Evolutionary conservation across 2,797 vertebrate species (phyloP), one percentile per base, ranked within the genome.

Genomic region (Spheniscus humboldti): DNA sequence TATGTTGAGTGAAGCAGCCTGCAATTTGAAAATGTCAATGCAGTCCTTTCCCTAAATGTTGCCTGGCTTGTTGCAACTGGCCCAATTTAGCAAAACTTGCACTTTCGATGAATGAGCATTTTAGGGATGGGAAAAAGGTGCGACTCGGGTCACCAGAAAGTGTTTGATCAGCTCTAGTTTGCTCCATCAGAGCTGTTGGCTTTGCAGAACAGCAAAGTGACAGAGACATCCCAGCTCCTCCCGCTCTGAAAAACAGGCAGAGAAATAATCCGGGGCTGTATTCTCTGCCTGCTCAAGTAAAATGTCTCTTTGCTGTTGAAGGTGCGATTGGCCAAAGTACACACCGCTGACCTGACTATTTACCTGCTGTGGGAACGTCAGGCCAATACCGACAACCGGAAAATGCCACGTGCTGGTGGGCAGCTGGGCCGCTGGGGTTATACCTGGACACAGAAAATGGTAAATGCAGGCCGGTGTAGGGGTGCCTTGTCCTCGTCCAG

Each of bases 401-500:
- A 76, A 74, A 31, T 13, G 56, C 75, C 84, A 9, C 0, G 3
- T 4, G 37, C 57, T 74, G 62, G 27, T 31, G 33, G 77, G 47
- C 0, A 0, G 19, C 33, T 64, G 62, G 39, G 50, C 66, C 22
- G 23, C 60, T 25, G 41, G 41, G 28, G 17, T 18, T 39, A 9
- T 25, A 28, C 25, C 25, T 77, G 68, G 45, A 13, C 30, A 16
- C 0, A 48, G 64, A 13, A 75, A 75, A 25, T 9, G 14, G 35
- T 27, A 73, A 37, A 41, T 5, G 15, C 24, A 9, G 1, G 4
- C 17, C 0, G 2, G 43, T 10, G 11, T 22, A 31, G 39, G 25
- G 62, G 4, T 66, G 35, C 20, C 78, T 57, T 56, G 41, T 66
- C 71, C 86, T 76, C 4, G 0, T 25, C 64, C 45, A 33, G 15